Evolutionary conservation across 2,113 vertebrate genomes (phyloP), one percentile per base, ranked within the genome.

Genomic region (Brevimyrus niger): DNA sequence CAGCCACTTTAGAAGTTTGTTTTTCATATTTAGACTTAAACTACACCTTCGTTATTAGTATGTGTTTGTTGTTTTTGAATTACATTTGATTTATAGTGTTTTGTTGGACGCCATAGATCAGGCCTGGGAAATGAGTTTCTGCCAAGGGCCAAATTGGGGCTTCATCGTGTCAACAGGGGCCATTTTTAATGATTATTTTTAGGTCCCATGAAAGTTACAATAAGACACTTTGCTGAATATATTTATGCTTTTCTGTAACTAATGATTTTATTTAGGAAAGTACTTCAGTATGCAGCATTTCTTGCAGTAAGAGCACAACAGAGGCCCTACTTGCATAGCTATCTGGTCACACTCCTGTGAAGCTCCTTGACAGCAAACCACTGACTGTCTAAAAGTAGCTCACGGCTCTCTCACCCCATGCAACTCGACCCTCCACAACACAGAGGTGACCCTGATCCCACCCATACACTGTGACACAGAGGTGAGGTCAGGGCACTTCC

Each of bases 361-460:
- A 13, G 35, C 27, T 17, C 31, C 42, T 80, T 80, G 31, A 42
- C 6, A 42, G 73, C n/a, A 42, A 80, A 38, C 15, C 31, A 80
- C 4, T 0, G 9, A 35, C 31, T 80, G 13, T 42, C 73, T 92
- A 92, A 92, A 94, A 93, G 92, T 90, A 91, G 92, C 83, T 31
- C 83, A 86, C 46, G 42, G 35, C 35, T 89, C 13, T 90, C 9
- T 89, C 8, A 65, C 86, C 44, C 92, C 86, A 87, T 76, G 91
- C 86, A 92, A 92, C 90, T 46, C 10, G 10, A 90, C 82, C 87
- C 91, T 76, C 23, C 35, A 15, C 19, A 53, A 91, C 61, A 44
- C n/a, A 48, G 65, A 10, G 84, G 55, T 88, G 47, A 23, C 44
- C 61, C 80, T 83, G 35, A 69, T 15, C 73, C 46, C 23, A 1